Conservation (phyloP, 2,888 invertebrate genomes). For the Pterobdella sp. region DNA sequence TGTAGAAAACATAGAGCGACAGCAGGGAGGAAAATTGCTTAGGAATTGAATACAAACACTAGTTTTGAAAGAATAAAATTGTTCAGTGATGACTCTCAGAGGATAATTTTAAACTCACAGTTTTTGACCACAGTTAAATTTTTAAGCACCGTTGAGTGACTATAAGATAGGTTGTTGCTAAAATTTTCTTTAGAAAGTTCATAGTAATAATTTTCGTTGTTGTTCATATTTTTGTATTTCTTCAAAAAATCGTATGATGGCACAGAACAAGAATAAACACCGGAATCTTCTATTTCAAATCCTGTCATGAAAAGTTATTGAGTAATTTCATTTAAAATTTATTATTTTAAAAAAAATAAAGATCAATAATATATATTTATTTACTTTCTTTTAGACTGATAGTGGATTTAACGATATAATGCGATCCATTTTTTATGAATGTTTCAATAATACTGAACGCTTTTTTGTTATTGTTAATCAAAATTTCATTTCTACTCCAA, state of each 20-base stretch:
- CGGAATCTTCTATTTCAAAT: neutral
- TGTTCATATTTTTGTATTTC: neutral
- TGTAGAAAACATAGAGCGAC: no score
- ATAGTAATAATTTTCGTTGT: neutral
- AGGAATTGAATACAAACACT: no score
- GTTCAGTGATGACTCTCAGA: no score
- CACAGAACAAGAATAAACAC: slow-evolving; percentile 1
- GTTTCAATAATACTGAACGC: neutral
- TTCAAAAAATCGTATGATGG: neutral
- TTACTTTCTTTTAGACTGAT: neutral
- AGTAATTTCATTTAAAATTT: no score
- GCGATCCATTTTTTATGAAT: neutral
- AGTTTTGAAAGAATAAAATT: no score
- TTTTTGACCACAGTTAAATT: neutral
- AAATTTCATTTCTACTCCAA: neutral
- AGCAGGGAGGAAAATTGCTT: no score
- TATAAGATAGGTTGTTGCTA: neutral
- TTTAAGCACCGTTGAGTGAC: neutral
- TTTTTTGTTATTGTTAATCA: neutral
- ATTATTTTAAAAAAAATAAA: neutral
- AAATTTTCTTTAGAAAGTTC: neutral
- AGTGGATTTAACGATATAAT: neutral
- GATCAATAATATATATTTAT: neutral
- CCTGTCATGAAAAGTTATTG: no score
- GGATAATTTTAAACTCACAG: no score